Base-by-base conservation (phyloP, 2,888 invertebrate genomes). In the Microplitis deprimator region DNA sequence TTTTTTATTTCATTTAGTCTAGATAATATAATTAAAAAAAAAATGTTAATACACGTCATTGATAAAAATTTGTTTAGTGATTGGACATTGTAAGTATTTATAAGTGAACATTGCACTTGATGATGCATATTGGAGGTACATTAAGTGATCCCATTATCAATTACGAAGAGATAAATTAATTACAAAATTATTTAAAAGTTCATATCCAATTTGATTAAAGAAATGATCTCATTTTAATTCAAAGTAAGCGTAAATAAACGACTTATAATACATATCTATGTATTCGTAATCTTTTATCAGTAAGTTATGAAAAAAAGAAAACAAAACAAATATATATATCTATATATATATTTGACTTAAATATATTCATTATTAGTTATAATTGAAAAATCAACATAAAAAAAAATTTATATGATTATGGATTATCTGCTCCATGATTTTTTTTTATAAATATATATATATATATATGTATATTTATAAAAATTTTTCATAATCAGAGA, bases 161-260 rank as follows among this genome's bases (percentile, higher is more conserved):
- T 65, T 38, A 65, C 13, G 13, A 65, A 38, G 13, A 65, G 65
- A 65, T 65, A 65, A 65, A 65, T 38, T 65, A 29, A 38, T 65
- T 38, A 13, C 20, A 65, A 65, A 50, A 50, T 50, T 13, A 50
- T 50, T 50, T 50, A 4, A 50, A 8, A 13, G 50, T 2, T 50
- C 6, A 50, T 5, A 50, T 8, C 50, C 50, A 50, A 50, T 1
- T 17, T 16, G 62, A 17, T 16, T 17, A 8, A 8, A 62, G 16
- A 13, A 62, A 17, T 62, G 16, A 13, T 62, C 16, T 62, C 16
- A 6, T 62, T 62, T 62, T 8, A 62, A 5, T 62, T 6, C 7
- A 7, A 62, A n/a, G 62, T 13, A 50, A 13, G 5, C 8, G 10
- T 50, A 50, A 50, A 50, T 50, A 50, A 50, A 50, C 13, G 13